Evolutionary conservation across 2,113 vertebrate species (phyloP).

Genomic region (Takifugu bimaculatus): DNA sequence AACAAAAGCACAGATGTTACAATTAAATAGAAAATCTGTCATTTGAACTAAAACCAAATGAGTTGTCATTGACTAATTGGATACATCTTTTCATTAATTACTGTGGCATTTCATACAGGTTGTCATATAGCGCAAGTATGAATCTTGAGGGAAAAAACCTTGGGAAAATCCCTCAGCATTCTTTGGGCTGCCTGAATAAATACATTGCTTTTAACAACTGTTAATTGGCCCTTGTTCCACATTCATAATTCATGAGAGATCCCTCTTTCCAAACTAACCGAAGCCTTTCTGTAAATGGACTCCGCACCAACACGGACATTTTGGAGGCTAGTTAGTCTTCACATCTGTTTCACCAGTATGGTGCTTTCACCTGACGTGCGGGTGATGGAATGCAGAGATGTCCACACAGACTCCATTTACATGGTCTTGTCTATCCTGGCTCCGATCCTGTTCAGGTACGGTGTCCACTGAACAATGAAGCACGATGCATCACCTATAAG

Average conservation of each 20-base stretch:
- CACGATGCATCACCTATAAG: too few species aligned
- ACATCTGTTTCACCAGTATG: conserved; percentile 31
- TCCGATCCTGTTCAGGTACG: too few species aligned
- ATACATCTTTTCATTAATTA: conserved; percentile 43
- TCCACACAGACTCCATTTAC: conserved; percentile 14
- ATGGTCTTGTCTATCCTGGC: too few species aligned
- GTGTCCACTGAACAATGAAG: too few species aligned
- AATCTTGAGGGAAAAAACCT: conserved; percentile 37
- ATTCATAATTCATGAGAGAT: conserved; percentile 45
- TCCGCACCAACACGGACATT: conserved; percentile 43
- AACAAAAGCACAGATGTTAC: background rate
- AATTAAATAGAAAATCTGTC: background rate
- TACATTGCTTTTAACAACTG: conserved; percentile 57
- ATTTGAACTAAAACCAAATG: conserved; percentile 9
- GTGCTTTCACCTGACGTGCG: conserved; percentile 41
- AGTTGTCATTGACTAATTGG: conserved; percentile 28
- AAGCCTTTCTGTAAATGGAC: conserved; percentile 36
- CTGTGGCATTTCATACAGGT: conserved; percentile 13
- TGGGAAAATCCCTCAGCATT: conserved; percentile 44
- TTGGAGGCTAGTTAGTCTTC: conserved; percentile 20
- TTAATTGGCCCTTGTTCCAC: conserved; percentile 48
- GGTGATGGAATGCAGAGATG: conserved; percentile 21
- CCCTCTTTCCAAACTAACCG: conserved; percentile 27
- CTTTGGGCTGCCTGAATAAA: conserved; percentile 55
- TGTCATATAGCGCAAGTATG: conserved; percentile 30